Evolutionary conservation across 2,113 vertebrate genomes (phyloP).

Genomic region (Oncorhynchus tshawytscha): DNA sequence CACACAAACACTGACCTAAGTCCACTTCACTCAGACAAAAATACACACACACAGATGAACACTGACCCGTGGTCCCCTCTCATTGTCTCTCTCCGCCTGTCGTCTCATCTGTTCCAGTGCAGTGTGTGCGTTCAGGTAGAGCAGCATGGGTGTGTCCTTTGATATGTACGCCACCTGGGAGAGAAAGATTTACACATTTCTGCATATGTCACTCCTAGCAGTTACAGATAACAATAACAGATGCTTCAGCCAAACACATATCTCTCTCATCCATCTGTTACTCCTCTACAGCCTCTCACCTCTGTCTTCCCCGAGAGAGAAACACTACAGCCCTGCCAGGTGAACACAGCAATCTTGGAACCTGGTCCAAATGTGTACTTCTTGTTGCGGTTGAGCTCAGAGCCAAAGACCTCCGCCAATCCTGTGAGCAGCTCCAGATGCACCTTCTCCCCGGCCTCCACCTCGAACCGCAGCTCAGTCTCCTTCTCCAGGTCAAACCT

Average conservation of each 20-base stretch:
- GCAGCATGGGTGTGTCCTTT: conserved; percentile 95
- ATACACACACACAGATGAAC: not conserved
- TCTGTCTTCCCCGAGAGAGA: conserved; percentile 91
- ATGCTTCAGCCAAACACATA: not conserved
- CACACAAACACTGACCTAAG: not conserved
- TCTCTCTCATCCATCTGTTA: not conserved
- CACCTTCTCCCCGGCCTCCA: conserved; percentile 86
- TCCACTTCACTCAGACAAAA: not conserved
- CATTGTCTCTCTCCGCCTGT: conserved; percentile 92
- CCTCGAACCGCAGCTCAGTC: conserved; percentile 95
- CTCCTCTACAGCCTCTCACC: conserved; percentile 49
- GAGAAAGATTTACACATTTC: not conserved
- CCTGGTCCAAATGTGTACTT: conserved; percentile 93
- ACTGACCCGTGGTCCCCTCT: conserved; percentile 85
- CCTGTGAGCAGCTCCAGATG: conserved; percentile 90
- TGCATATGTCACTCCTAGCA: not conserved
- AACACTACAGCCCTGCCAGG: conserved; percentile 94
- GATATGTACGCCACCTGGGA: conserved; percentile 88
- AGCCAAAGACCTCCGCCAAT: conserved; percentile 94
- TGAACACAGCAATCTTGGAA: conserved; percentile 94
- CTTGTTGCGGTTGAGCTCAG: conserved; percentile 94
- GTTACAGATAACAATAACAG: not conserved
- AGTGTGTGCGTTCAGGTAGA: conserved; percentile 95
- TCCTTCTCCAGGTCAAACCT: conserved; percentile 94
- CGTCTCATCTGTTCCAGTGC: conserved; percentile 96